Base-by-base conservation (phyloP, 2,113 vertebrate species). In the Bubo scandiacus region DNA sequence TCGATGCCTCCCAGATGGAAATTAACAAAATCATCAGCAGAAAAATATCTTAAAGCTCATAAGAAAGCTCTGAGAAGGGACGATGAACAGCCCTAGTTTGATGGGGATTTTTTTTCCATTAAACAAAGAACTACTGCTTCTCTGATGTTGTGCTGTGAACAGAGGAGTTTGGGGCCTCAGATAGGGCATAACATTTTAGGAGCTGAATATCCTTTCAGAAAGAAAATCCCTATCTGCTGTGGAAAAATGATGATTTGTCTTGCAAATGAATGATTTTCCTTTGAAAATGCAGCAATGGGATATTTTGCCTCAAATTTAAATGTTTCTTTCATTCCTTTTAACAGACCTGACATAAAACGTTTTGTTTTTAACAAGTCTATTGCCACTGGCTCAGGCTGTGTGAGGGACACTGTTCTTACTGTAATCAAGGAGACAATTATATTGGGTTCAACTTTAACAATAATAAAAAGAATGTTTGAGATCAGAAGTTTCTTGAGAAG, bases 1-100 rank as follows among this genome's bases (percentile, higher is more conserved):
- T 96, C 22, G 3, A 47, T 92, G 90, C 79, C 78, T 96, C 86
- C 73, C 88, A 96, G 91, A 96, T 94, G 92, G 90, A 96, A 95
- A 82, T 66, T 68, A 95, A 92, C 80, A 80, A 94, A 94, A 88
- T 90, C 68, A 88, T 17, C 68, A 71, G 87, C 57, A 85, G 75
- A 81, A 93, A 94, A 95, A 92, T 84, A 78, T 88, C 94, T 95
- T 93, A 65, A 74, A 90, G 38, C 54, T 85, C 43, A 66, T 82
- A 88, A 94, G 94, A 92, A 93, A 90, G 58, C 61, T 88, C 49
- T 63, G 42, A 88, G 96, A 91, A 86, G 7, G 54, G 34, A 91
- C 38, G 34, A 61, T 88, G 90, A 91, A 72, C 58, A 80, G 42
- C 40, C 49, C n/a, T 38, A 45, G 58, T 87, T 94, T 92, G 57